These are phyloP conservation scores for Sycophila sp. DNA, from an alignment of 1,140 invertebrate species.

Conservation along the genomic window DNA sequence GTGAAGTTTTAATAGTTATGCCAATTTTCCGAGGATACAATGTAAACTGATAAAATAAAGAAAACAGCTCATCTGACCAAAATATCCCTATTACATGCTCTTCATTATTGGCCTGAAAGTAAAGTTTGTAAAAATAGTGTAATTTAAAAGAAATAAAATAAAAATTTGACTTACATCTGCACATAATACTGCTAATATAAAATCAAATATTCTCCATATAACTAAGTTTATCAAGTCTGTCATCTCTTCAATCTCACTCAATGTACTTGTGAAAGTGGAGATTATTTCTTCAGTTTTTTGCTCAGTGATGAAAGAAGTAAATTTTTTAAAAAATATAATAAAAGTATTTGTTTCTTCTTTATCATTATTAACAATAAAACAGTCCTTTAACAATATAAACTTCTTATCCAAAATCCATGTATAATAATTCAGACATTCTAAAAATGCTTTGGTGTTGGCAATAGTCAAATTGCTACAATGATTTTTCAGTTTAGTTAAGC, in stretches of 20 bases:
- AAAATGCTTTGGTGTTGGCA: conserved; percentile 3
- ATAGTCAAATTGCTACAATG: too few relatives aligned
- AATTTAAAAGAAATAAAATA: too few relatives aligned
- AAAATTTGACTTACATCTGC: not conserved
- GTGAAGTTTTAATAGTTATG: not conserved
- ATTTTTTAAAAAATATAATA: conserved; percentile 1
- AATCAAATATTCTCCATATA: conserved; percentile 13
- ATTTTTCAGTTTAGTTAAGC: too few relatives aligned
- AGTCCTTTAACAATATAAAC: not conserved
- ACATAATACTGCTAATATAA: not conserved
- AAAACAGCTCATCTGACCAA: conserved; percentile 10
- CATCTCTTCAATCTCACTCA: conserved; percentile 4
- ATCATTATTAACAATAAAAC: not conserved
- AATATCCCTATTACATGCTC: not conserved
- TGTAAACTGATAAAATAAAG: conserved; percentile 12
- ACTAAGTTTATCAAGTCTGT: not conserved
- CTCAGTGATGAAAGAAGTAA: conserved; percentile 1
- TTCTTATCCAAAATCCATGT: conserved; percentile 22
- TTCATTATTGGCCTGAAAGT: too few relatives aligned
- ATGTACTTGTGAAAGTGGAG: not conserved
- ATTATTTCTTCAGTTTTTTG: not conserved
- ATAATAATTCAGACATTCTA: conserved; percentile 27
- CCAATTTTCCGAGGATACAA: conserved; percentile 9
- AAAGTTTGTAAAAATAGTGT: too few relatives aligned
- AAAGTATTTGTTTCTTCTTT: not conserved